Evolutionary conservation across 2,797 vertebrate genomes (phyloP).

Genomic region (Hirundo rustica): DNA sequence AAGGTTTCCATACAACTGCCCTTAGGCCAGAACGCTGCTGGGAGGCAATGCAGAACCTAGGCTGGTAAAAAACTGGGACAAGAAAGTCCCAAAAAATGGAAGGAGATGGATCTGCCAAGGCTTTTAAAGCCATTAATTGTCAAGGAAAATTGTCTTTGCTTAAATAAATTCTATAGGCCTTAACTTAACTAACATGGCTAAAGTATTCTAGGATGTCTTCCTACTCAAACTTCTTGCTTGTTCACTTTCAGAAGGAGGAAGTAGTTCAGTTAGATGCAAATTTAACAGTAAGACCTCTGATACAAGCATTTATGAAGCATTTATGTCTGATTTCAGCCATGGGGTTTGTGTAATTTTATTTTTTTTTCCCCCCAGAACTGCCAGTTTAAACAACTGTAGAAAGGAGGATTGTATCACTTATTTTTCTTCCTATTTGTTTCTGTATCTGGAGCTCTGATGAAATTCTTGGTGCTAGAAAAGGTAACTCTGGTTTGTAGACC

Average conservation of each 20-base stretch:
- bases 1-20: neutral
- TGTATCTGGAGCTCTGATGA: neutral
- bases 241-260: neutral
- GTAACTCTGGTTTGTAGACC: neutral
- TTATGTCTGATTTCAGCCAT: neutral
- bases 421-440: neutral
- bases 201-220: neutral
- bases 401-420: neutral
- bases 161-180: neutral
- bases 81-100: neutral
- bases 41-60: neutral
- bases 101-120: neutral
- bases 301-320: neutral
- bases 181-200: rapidly evolving
- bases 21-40: neutral
- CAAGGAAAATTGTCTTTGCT: neutral
- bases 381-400: neutral
- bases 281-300: neutral
- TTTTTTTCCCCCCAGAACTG: neutral
- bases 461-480: neutral
- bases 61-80: neutral
- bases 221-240: neutral
- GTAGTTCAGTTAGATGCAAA: neutral
- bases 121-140: neutral
- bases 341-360: neutral